phyloP scores from a whole-genome alignment of 2,113 vertebrate genomes.

The Sylvia atricapilla region DNA sequence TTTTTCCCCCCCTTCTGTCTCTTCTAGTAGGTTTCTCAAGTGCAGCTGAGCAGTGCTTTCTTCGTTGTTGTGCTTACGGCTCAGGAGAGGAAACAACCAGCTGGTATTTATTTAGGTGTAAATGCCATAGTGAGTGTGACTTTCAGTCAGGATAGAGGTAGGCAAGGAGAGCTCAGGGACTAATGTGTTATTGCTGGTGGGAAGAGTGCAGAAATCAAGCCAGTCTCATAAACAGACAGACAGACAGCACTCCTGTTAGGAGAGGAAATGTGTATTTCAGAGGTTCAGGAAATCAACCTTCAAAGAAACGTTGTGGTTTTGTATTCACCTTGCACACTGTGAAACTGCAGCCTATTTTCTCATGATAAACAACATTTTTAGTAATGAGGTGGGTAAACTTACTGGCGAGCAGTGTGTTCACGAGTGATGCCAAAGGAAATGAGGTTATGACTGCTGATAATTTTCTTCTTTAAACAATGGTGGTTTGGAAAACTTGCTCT shows the following conservation, averaged over 20 bases:
- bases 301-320: not conserved
- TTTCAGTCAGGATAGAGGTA: not conserved
- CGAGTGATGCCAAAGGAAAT: not conserved
- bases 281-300: not conserved
- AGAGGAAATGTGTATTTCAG: not conserved
- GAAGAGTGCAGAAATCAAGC: not conserved
- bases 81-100: not conserved
- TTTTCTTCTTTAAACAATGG: conserved; percentile 14
- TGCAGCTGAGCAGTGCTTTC: conserved; percentile 5
- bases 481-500: not conserved
- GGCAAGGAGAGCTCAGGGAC: not conserved
- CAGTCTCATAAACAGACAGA: not conserved
- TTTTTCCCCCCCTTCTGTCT: not conserved
- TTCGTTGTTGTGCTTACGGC: not conserved
- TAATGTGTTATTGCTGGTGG: not conserved
- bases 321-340: not conserved
- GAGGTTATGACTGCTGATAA: not conserved
- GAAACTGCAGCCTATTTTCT: not conserved
- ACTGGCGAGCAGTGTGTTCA: not conserved
- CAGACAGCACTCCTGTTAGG: not conserved
- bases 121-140: not conserved
- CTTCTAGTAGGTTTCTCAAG: conserved; percentile 33
- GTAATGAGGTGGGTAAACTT: not conserved
- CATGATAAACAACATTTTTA: not conserved
- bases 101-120: not conserved